A percentile compares a stretch with the other conserved stretches of the same genome.
phyloP scores from a whole-genome alignment of 64 coral and sea anemone genomes.

The Stichodactyla mertensii region DNA sequence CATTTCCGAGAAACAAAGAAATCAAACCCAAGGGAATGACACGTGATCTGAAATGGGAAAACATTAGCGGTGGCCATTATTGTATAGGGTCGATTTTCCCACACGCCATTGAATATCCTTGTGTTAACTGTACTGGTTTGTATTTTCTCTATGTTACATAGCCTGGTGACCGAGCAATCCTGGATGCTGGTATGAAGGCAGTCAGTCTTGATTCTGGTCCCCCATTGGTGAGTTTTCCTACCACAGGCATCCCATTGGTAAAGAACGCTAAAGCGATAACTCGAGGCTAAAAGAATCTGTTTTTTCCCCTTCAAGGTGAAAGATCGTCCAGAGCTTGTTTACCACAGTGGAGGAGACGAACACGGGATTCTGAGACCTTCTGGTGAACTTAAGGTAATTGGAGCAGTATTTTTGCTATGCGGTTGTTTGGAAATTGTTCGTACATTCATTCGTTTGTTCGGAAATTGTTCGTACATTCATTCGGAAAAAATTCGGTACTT shows the following conservation, averaged over 20 bases:
- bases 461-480: neutral
- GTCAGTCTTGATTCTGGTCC: slow-evolving; percentile 59
- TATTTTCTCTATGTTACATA: neutral
- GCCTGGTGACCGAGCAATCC: slow-evolving; percentile 48
- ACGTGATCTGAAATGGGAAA: too few relatives aligned
- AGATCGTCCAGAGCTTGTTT: slow-evolving; percentile 42
- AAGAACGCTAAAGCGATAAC: neutral
- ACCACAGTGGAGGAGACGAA: slow-evolving; percentile 57
- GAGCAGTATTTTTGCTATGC: neutral
- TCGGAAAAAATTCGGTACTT: neutral
- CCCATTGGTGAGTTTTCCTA: slow-evolving; percentile 35
- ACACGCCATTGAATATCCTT: too few relatives aligned
- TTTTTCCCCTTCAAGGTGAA: slow-evolving; percentile 22
- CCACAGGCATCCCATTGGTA: neutral
- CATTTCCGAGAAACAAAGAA: too few relatives aligned
- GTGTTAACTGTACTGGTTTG: too few relatives aligned
- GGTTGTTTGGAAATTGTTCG: neutral
- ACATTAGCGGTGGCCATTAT: too few relatives aligned
- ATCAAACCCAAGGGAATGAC: too few relatives aligned
- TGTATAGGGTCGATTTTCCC: too few relatives aligned
- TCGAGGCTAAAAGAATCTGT: neutral
- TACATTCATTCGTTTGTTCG: neutral
- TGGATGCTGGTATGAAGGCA: slow-evolving; percentile 70
- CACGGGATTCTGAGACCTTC: slow-evolving; percentile 50
- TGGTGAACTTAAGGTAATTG: slow-evolving; percentile 31